A percentile compares a stretch with the other conserved stretches of the same genome.
Evolutionary conservation across 2,888 invertebrate species (phyloP).

Genomic region (Cheiracanthium punctorium): DNA sequence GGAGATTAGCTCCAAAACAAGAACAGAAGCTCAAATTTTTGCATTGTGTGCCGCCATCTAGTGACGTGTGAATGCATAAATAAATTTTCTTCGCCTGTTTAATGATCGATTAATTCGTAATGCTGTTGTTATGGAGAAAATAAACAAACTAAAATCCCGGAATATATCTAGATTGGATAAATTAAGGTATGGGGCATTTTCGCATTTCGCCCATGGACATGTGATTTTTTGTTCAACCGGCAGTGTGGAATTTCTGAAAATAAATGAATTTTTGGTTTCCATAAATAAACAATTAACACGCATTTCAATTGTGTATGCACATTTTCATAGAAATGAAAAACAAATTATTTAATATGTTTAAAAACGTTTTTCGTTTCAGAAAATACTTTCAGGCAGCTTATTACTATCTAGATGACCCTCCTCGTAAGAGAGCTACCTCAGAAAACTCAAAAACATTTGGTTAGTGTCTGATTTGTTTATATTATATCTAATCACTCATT

Average conservation of each 20-base stretch:
- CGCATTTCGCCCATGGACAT: too few relatives aligned
- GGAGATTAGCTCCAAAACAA: too few relatives aligned
- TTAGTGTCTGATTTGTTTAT: background rate
- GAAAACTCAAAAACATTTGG: slow-evolving; percentile 73
- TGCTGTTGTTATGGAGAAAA: background rate
- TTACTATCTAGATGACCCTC: slow-evolving; percentile 86
- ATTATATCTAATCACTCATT: background rate
- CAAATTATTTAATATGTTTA: too few relatives aligned
- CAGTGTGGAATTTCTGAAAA: too few relatives aligned
- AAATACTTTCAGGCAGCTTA: slow-evolving; percentile 86
- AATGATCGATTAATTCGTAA: background rate
- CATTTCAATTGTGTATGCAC: too few relatives aligned
- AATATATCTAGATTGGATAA: background rate
- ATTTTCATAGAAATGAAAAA: too few relatives aligned
- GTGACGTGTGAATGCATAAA: background rate
- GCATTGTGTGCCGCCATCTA: background rate
- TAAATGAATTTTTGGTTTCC: too few relatives aligned
- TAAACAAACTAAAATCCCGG: background rate
- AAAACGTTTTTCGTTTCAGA: slow-evolving; percentile 69
- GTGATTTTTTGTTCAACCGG: too few relatives aligned
- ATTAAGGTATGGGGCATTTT: background rate
- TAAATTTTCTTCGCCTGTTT: too few relatives aligned
- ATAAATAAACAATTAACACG: too few relatives aligned
- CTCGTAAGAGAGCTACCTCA: slow-evolving; percentile 76
- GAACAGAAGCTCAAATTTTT: too few relatives aligned